phyloP scores from a whole-genome alignment of 2,113 vertebrate species.

The Solea senegalensis region DNA sequence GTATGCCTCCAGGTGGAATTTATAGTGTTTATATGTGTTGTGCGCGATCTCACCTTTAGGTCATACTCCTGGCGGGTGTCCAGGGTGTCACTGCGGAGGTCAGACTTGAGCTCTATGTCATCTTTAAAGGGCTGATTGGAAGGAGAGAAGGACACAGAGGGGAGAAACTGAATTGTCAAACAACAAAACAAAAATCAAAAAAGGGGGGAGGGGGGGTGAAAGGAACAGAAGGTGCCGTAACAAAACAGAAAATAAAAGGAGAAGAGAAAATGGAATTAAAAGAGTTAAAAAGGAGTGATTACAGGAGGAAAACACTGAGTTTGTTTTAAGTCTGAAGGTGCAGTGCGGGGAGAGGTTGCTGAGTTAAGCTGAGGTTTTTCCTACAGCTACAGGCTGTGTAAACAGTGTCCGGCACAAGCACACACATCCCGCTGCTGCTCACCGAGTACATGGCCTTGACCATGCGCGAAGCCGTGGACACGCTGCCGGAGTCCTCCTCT shows the following conservation, averaged over 20 bases:
- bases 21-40: background rate
- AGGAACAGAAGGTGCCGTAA: constrained; percentile 50
- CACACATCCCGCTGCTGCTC: constrained; percentile 65
- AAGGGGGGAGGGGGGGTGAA: constrained; percentile 19
- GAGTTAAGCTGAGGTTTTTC: constrained; percentile 50
- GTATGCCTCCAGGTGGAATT: background rate
- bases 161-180: constrained; percentile 86
- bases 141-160: constrained; percentile 84
- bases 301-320: constrained; percentile 41
- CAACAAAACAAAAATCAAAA: constrained; percentile 70
- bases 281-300: constrained; percentile 64
- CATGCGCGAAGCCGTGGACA: constrained; percentile 94
- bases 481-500: constrained; percentile 92
- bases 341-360: constrained; percentile 43
- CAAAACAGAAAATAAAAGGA: constrained; percentile 46
- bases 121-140: constrained; percentile 94
- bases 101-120: constrained; percentile 94
- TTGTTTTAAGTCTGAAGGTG: constrained; percentile 46
- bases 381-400: constrained; percentile 61
- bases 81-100: constrained; percentile 93
- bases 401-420: constrained; percentile 51
- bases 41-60: constrained; percentile 86
- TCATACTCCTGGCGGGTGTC: constrained; percentile 97
- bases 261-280: constrained; percentile 66
- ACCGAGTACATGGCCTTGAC: constrained; percentile 99